phyloP scores from a whole-genome alignment of 2,113 vertebrate genomes.

The Pyrgilauda ruficollis region DNA sequence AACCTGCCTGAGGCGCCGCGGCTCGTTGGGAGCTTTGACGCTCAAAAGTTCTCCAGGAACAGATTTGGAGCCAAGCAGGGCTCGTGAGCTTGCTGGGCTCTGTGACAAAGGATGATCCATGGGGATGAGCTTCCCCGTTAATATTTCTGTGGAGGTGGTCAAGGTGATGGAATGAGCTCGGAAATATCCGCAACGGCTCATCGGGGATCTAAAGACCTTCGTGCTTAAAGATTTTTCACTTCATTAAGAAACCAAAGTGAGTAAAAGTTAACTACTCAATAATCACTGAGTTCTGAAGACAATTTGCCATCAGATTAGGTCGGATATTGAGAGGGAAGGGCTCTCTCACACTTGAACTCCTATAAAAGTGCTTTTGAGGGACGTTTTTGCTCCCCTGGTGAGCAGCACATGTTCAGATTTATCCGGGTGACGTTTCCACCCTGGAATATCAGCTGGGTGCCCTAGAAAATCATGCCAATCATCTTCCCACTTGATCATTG shows the following conservation, averaged over 20 bases:
- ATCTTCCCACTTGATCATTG: not conserved
- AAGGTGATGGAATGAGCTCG: not conserved
- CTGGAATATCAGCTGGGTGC: fast-evolving
- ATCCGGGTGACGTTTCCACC: fast-evolving
- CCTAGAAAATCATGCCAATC: not conserved
- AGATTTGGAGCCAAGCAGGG: not conserved
- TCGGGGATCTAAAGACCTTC: slow-evolving; percentile 15
- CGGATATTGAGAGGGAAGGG: not conserved
- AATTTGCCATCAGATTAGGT: not conserved
- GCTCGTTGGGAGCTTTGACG: not conserved
- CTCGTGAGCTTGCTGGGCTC: not conserved
- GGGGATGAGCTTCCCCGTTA: not conserved
- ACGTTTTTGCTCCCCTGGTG: fast-evolving
- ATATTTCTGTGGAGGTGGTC: not conserved
- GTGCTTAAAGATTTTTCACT: slow-evolving; percentile 21
- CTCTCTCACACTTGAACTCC: not conserved
- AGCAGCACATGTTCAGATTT: not conserved
- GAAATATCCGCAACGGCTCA: not conserved
- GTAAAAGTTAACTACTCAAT: slow-evolving; percentile 22
- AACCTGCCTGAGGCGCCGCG: not conserved
- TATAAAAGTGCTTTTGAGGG: not conserved
- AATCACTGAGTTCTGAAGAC: not conserved
- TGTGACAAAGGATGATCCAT: not conserved
- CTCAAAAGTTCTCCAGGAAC: not conserved
- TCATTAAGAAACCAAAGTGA: slow-evolving; percentile 38